Conservation (phyloP, 2,888 invertebrate species). For the Sacculina carcini region DNA sequence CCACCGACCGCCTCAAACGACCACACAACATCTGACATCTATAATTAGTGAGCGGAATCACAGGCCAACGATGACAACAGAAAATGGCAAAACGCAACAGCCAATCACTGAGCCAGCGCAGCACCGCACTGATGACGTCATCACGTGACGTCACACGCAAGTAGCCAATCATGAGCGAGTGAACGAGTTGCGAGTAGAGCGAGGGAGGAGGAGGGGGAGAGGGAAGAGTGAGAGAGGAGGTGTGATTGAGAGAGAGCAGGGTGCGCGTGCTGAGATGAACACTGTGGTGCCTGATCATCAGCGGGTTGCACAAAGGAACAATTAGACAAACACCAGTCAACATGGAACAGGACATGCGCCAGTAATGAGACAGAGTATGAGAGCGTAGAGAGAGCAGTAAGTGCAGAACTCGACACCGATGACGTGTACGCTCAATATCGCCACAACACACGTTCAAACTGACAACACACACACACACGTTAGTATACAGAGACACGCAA, state of each 20-base stretch:
- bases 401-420: neutral
- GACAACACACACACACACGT: neutral
- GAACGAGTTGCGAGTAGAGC: neutral
- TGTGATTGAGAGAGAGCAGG: neutral
- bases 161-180: neutral
- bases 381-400: neutral
- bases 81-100: too few relatives aligned
- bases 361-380: neutral
- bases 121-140: neutral
- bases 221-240: neutral
- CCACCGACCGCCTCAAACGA: too few relatives aligned
- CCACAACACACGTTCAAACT: neutral
- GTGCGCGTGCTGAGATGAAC: too few relatives aligned
- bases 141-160: too few relatives aligned
- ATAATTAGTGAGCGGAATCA: too few relatives aligned
- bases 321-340: neutral
- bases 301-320: neutral
- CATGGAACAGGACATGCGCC: neutral
- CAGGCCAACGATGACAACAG: too few relatives aligned
- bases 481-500: neutral
- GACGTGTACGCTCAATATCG: neutral
- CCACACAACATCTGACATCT: too few relatives aligned
- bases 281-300: too few relatives aligned
- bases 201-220: neutral
- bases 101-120: neutral